Conservation (phyloP, 2,888 invertebrate species). For the Gerris lacustris region DNA sequence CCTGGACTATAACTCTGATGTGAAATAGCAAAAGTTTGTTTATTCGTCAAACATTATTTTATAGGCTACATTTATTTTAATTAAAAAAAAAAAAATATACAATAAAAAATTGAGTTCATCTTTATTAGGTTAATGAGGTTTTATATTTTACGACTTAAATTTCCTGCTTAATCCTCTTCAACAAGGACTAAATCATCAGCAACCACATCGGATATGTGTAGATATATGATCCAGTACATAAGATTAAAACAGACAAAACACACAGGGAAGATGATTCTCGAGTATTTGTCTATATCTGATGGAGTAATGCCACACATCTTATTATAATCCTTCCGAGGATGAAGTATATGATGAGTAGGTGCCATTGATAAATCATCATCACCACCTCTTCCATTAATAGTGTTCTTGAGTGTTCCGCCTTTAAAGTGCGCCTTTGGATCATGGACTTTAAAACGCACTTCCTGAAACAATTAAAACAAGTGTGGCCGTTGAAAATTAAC, state of each 20-base stretch:
- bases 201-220: conserved; percentile 90
- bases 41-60: too few species aligned
- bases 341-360: conserved; percentile 62
- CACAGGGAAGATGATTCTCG: conserved; percentile 93
- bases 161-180: conserved; percentile 48
- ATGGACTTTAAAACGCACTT: conserved; percentile 89
- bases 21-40: too few species aligned
- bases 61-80: too few species aligned
- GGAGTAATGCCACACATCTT: conserved; percentile 85
- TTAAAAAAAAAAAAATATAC: too few species aligned
- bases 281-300: conserved; percentile 98
- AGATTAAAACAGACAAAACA: conserved; percentile 98
- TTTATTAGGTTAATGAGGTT: too few species aligned
- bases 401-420: conserved; percentile 81
- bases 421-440: conserved; percentile 88
- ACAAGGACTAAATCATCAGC: conserved; percentile 83
- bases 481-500: conserved; percentile 34
- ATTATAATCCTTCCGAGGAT: conserved; percentile 84
- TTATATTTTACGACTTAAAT: too few species aligned
- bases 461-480: conserved; percentile 54
- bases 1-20: too few species aligned
- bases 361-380: conserved; percentile 47
- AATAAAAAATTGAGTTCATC: too few species aligned
- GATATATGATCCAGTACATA: conserved; percentile 95
- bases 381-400: conserved; percentile 66